Evolutionary conservation across 2,113 vertebrate genomes (phyloP), one percentile per base, ranked within the genome.

Genomic region (Meriones unguiculatus): DNA sequence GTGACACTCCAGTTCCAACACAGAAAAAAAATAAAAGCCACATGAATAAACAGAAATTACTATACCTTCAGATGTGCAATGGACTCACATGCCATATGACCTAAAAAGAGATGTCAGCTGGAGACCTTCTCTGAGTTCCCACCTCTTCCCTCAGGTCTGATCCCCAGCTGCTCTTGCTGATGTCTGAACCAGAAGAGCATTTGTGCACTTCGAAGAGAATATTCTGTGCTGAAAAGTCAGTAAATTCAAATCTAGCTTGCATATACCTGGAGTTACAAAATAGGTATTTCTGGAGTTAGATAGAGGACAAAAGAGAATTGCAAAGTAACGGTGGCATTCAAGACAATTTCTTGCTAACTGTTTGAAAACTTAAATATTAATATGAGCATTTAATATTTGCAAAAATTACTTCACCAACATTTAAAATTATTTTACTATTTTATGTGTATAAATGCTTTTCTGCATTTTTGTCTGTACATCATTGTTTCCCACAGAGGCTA

Each of bases 1-100:
- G 22, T 78, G 90, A 86, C 82, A 91, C 67, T 94, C 94, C 69
- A 80, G 6, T 59, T 72, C 62, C 78, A 73, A 62, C 14, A 18
- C 15, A 72, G 38, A 69, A 69, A 88, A 88, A 95, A 65, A 72
- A 28, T 8, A 64, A 90, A 89, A 87, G 54, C 12, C 54, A 4
- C 90, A 57, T 50, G 72, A 59, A 72, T 62, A 76, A 52, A 85
- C 93, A 8, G 17, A 92, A 95, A 75, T 95, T 52, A n/a, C 32
- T 94, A 11, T 50, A 54, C 82, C 91, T 94, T 94, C 70, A 96
- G 89, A 94, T 93, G 87, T 92, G 72, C n/a, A 90, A 41, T 30
- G 41, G 28, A 85, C 50, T 41, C 65, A 30, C 5, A 67, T 64
- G 73, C 20, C 54, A 91, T 82, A 77, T 90, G 92, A 92, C 75